These are phyloP conservation scores for Euschistus heros DNA, from an alignment of 1,140 invertebrate genomes.

Conservation along the genomic window DNA sequence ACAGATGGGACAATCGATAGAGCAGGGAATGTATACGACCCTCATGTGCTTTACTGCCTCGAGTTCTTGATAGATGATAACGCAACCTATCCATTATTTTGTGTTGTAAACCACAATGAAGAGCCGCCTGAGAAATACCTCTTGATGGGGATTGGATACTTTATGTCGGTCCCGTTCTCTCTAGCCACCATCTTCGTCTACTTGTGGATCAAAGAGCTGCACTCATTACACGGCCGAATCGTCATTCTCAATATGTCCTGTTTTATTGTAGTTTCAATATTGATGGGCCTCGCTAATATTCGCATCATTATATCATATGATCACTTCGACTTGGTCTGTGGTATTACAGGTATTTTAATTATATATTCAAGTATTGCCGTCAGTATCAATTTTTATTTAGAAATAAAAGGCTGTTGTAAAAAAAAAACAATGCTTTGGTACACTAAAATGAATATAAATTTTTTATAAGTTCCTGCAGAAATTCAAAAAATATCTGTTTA, in stretches of 20 bases:
- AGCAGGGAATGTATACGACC: background rate
- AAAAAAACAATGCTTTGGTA: no score
- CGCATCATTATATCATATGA: no score
- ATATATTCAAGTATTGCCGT: no score
- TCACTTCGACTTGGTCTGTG: no score
- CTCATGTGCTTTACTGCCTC: background rate
- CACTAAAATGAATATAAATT: no score
- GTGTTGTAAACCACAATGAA: background rate
- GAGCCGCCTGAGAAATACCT: background rate
- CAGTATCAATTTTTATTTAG: no score
- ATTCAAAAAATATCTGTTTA: no score
- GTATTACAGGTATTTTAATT: no score
- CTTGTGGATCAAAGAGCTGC: constrained; percentile 52
- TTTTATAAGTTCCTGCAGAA: no score
- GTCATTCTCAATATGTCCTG: constrained; percentile 54
- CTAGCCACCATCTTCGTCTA: constrained; percentile 60
- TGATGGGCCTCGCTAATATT: no score
- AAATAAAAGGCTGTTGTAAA: no score
- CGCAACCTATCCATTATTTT: background rate
- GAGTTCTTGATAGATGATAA: background rate
- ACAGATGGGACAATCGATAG: background rate
- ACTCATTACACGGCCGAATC: constrained; percentile 60
- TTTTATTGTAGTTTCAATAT: background rate
- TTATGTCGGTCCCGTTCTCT: constrained; percentile 39
- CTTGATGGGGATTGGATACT: background rate